A percentile compares a stretch with the other conserved stretches of the same genome.
These are phyloP conservation scores for Diaprepes abbreviatus DNA, from an alignment of 2,888 invertebrate species.

Conservation along the genomic window DNA sequence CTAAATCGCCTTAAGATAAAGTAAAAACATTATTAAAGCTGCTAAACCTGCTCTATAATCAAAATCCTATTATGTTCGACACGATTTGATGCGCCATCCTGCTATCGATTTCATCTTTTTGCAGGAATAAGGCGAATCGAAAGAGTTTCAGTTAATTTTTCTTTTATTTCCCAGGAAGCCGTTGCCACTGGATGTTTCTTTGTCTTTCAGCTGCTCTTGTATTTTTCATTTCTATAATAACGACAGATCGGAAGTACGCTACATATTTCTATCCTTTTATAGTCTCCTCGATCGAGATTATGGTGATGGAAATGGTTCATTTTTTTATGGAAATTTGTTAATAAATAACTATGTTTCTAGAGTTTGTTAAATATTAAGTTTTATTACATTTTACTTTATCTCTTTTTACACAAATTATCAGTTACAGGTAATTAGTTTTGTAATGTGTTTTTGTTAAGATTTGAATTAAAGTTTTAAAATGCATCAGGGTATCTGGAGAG, in stretches of 20 bases:
- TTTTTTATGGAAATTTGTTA: too few relatives aligned
- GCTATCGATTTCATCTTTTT: conserved; percentile 36
- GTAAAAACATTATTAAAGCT: conserved; percentile 25
- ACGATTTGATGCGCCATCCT: conserved; percentile 34
- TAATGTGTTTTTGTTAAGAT: too few relatives aligned
- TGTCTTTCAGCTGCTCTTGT: conserved; percentile 9
- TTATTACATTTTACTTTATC: too few relatives aligned
- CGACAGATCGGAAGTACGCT: conserved; percentile 12
- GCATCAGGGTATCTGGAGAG: too few relatives aligned
- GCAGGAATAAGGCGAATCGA: conserved; percentile 29
- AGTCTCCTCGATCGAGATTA: conserved; percentile 7
- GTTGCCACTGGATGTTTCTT: conserved; percentile 26
- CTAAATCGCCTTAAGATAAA: conserved; percentile 7
- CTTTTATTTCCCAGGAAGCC: conserved; percentile 27
- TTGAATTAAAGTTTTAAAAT: too few relatives aligned
- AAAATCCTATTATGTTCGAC: conserved; percentile 43
- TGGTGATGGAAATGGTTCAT: neutral
- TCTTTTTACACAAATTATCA: too few relatives aligned
- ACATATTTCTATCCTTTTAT: conserved; percentile 16
- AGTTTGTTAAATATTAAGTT: too few relatives aligned
- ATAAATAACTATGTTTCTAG: too few relatives aligned
- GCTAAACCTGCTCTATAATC: conserved; percentile 33
- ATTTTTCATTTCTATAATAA: conserved; percentile 30
- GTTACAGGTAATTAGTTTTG: too few relatives aligned
- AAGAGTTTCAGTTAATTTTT: conserved; percentile 41